Percentiles rank a stretch among this genome's conserved stretches.
Conservation (phyloP, 2,113 vertebrate species). For the Elephas maximus region DNA sequence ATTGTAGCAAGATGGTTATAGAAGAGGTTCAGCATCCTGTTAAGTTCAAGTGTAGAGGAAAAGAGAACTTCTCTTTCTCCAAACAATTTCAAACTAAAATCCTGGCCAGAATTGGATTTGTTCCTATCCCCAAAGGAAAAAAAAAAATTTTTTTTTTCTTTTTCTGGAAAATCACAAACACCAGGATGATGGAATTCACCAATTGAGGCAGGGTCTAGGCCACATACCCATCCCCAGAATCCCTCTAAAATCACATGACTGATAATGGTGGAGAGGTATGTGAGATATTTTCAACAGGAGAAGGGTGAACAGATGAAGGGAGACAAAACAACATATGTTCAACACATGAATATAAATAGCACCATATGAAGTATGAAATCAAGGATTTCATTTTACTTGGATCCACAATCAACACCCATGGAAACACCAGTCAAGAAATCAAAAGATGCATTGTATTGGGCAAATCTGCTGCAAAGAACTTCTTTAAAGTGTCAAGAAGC, state of each 20-base stretch:
- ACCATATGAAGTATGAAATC: no score
- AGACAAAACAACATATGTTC: background rate
- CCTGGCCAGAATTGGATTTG: background rate
- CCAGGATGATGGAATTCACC: accelerated
- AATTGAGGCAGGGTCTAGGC: background rate
- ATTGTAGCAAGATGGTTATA: background rate
- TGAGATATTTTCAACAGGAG: background rate
- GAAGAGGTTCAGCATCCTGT: background rate
- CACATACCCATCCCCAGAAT: background rate
- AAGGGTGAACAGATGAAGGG: background rate
- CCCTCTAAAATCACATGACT: background rate
- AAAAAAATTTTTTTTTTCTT: no score
- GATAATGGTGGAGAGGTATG: background rate
- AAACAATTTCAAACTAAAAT: constrained; percentile 32
- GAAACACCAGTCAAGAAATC: no score
- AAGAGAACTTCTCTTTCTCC: background rate
- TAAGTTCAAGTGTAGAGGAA: background rate
- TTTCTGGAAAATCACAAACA: no score
- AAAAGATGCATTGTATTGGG: no score
- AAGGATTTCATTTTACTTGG: no score
- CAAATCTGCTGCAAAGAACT: no score
- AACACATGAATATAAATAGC: background rate
- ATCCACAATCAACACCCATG: no score
- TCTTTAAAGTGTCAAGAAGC: no score
- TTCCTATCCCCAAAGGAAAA: background rate